Conservation (phyloP, 2,113 vertebrate species). For the Lophotis ruficrista region DNA sequence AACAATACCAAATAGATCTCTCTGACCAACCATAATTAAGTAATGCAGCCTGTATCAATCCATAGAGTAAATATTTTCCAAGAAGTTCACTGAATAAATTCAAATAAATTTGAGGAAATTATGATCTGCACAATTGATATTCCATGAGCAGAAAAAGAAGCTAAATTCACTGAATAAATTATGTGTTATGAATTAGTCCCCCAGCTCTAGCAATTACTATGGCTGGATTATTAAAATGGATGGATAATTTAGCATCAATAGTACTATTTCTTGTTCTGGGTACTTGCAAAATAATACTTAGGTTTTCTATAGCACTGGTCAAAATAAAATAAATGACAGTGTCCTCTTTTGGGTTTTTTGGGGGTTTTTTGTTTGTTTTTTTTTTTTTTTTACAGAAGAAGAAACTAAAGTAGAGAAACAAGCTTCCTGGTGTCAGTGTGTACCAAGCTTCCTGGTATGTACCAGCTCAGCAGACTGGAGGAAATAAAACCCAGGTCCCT, state of each 20-base stretch:
- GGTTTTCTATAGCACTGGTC: not conserved
- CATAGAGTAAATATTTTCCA: slow-evolving; percentile 63
- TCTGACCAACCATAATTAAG: slow-evolving; percentile 60
- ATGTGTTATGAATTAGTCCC: slow-evolving; percentile 33
- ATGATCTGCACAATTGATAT: slow-evolving; percentile 39
- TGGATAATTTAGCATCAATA: slow-evolving; percentile 17
- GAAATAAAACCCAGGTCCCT: not conserved
- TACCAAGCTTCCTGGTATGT: not conserved
- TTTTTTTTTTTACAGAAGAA: not conserved
- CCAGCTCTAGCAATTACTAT: slow-evolving; percentile 23
- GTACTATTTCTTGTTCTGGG: not conserved
- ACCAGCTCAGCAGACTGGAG: not conserved
- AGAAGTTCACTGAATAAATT: slow-evolving; percentile 48
- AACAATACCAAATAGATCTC: slow-evolving; percentile 52
- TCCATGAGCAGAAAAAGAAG: slow-evolving; percentile 35
- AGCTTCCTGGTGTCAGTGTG: not conserved
- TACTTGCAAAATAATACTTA: not conserved
- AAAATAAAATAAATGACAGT: not conserved
- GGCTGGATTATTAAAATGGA: slow-evolving; percentile 16
- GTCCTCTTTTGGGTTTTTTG: no score
- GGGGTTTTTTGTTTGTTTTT: not conserved
- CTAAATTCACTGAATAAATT: slow-evolving; percentile 49
- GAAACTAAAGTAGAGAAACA: not conserved
- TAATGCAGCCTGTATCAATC: slow-evolving; percentile 58
- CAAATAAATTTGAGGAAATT: slow-evolving; percentile 59